phyloP scores from a whole-genome alignment of 2,113 vertebrate species.

The Catharus minimus region DNA sequence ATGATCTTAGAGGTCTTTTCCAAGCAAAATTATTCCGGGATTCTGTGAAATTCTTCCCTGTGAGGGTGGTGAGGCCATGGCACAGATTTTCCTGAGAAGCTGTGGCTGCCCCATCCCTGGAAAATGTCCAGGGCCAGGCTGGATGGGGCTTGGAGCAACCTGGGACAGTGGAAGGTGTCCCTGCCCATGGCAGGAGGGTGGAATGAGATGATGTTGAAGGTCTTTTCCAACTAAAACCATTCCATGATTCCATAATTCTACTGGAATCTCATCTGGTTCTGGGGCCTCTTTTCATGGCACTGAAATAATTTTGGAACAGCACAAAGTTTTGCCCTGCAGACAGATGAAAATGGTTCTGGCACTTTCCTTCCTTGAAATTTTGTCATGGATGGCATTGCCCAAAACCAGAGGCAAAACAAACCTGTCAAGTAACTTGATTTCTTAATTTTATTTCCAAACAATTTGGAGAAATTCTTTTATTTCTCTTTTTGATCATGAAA shows the following conservation, averaged over 20 bases:
- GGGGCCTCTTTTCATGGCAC: accelerated
- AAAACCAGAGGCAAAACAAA: not conserved
- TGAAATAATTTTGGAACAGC: not conserved
- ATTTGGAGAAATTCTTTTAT: not conserved
- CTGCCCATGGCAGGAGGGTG: accelerated
- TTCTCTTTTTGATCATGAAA: not conserved
- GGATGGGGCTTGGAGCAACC: accelerated
- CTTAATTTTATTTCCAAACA: not conserved
- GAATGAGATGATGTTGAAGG: not conserved
- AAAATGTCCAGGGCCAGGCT: accelerated
- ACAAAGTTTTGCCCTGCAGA: not conserved
- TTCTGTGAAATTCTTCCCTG: not conserved
- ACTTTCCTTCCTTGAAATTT: not conserved
- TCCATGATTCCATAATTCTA: not conserved
- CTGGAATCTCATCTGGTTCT: not conserved
- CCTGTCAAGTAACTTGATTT: not conserved
- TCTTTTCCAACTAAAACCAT: not conserved
- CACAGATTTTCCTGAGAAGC: accelerated
- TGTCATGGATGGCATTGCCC: not conserved
- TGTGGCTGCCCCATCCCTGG: not conserved
- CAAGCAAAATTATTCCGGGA: not conserved
- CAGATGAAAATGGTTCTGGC: not conserved
- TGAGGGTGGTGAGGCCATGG: accelerated
- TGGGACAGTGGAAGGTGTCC: accelerated
- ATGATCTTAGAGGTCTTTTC: not conserved